A percentile compares a stretch with the other conserved stretches of the same genome.
These are phyloP conservation scores for Pempheris klunzingeri DNA, from an alignment of 2,797 vertebrate genomes.

Conservation along the genomic window DNA sequence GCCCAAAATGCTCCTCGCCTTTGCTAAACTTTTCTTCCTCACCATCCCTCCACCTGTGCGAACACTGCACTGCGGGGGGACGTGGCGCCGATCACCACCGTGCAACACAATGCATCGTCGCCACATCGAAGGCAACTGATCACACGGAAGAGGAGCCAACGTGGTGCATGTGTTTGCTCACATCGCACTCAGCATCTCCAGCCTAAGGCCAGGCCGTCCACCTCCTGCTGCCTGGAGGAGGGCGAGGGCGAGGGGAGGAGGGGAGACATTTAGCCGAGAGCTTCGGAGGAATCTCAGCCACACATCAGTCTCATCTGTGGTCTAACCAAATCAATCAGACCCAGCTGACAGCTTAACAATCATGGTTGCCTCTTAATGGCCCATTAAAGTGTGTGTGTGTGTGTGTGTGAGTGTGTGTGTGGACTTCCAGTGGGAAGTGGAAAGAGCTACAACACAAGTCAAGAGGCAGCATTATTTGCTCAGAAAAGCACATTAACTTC, in stretches of 20 bases:
- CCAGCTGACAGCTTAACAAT: conserved; percentile 75
- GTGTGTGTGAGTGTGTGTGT: neutral
- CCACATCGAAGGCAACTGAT: neutral
- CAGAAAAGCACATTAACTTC: conserved; percentile 61
- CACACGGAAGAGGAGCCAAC: neutral
- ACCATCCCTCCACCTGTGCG: conserved; percentile 51
- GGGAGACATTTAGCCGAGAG: conserved; percentile 46
- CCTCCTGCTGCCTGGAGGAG: conserved; percentile 14
- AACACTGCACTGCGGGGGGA: conserved; percentile 44
- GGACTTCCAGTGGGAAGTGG: conserved; percentile 64
- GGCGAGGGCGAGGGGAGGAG: conserved; percentile 4
- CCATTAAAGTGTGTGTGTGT: conserved; percentile 65
- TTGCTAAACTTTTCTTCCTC: conserved; percentile 77
- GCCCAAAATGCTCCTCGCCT: conserved; percentile 77
- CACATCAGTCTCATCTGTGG: conserved; percentile 62
- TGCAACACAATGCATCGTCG: conserved; percentile 5
- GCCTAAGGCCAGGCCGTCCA: neutral
- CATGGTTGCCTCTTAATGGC: conserved; percentile 72
- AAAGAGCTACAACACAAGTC: conserved; percentile 56
- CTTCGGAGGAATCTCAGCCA: conserved; percentile 58
- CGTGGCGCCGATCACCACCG: neutral
- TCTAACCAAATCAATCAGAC: conserved; percentile 75
- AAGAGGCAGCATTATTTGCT: conserved; percentile 53
- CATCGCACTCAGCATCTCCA: conserved; percentile 6
- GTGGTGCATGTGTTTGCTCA: neutral